Base-by-base conservation (phyloP, 2,888 invertebrate species). In the Scaeva pyrastri region DNA sequence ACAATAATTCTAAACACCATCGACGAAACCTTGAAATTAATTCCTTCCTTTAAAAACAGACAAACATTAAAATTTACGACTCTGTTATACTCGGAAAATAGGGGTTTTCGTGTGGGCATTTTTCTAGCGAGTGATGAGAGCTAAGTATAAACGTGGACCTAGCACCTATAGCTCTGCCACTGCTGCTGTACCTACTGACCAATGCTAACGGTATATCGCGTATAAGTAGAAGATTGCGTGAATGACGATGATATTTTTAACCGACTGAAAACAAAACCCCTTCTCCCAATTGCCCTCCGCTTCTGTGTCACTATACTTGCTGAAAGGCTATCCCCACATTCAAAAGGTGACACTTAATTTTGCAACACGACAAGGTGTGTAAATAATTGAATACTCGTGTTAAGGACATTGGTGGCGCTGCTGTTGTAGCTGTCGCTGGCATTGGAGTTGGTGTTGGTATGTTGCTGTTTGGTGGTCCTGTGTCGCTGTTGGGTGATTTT, bases 281-380 rank as follows among this genome's bases (percentile, higher is more conserved):
- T 36, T 56, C 12, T 16, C 10, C 1, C 16, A 8, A 2, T 5
- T 43, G 0, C 26, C 6, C 64, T 11, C n/a, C 21, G 6, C 62
- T 43, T 1, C 31, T 43, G 23, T n/a, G 12, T 2, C 6, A 11
- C 16, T 31, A 6, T 31, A 45, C 58, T 39, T 23, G 45, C 64
- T 48, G 8, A 76, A 76, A 11, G 64, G 45, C 48, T 70, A 74
- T 48, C n/a, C 4, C 23, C 41, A 56, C 58, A 31, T 75, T 76
- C 55, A 72, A 71, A 48, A 85, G 80, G 85, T 72, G 85, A 80
- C 85, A 72, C 73, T 85, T 80, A 81, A 85, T 85, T 85, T 85
- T 73, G 68, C 76, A 14, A 72, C 80, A 85, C 85, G 76, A 70
- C 73, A 72, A 76, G 85, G 80, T 76, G 80, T 85, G 68, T 81